phyloP scores from a whole-genome alignment of 2,113 vertebrate genomes.

The Scytalopus superciliaris region DNA sequence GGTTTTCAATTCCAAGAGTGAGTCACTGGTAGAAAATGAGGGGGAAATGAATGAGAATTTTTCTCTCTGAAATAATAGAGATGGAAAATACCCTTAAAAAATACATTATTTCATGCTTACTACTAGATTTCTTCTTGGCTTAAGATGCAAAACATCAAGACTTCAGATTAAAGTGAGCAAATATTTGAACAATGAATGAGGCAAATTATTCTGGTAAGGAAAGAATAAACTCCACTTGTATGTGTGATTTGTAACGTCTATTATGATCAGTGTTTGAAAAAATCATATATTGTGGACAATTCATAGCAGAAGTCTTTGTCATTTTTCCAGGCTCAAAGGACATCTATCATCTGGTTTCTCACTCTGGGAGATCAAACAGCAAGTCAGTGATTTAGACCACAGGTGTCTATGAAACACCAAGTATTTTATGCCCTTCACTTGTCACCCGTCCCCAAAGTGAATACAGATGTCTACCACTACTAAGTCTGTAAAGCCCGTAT shows the following conservation, averaged over 20 bases:
- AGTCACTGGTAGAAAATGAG: neutral
- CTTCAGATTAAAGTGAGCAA: constrained; percentile 2
- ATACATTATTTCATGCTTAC: neutral
- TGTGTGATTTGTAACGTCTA: neutral
- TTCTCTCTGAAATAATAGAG: neutral
- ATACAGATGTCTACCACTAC: neutral
- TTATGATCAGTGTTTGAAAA: neutral
- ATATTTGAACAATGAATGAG: neutral
- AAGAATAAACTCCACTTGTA: neutral
- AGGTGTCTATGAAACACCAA: neutral
- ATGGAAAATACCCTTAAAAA: neutral
- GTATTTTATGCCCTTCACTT: neutral
- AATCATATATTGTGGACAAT: neutral
- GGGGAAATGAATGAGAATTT: neutral
- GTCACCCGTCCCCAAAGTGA: neutral
- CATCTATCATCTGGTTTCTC: neutral
- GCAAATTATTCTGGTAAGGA: neutral
- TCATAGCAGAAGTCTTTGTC: neutral
- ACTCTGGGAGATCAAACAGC: neutral
- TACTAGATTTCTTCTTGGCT: neutral
- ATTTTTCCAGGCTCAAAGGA: neutral
- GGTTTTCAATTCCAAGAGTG: neutral
- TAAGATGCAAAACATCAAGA: neutral
- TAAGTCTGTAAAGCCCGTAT: neutral
- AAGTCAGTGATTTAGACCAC: neutral